Evolutionary conservation across 2,797 vertebrate genomes (phyloP), one percentile per base, ranked within the genome.

Genomic region (Champsocephalus esox): DNA sequence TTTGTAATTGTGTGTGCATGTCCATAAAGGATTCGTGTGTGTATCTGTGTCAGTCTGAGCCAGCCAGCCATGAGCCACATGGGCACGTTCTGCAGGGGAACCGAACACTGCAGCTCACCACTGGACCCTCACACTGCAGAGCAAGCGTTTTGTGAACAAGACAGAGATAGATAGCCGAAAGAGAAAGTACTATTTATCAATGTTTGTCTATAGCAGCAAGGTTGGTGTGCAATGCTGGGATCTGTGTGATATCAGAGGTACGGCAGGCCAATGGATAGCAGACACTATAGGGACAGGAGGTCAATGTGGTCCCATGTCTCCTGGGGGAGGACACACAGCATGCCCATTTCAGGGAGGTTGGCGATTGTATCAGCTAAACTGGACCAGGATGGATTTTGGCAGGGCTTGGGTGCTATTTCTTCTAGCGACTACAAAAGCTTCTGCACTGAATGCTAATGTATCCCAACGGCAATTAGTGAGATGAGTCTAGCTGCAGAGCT

Each of bases 41-140:
- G 71, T 87, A 95, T 93, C 85, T 94, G 93, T 93, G 94, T 95
- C 94, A 94, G 82, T 84, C 84, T 67, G 41, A 77, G 89, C 82
- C 57, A 76, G 68, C 71, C 80, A 77, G 75, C 75, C 73, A 56
- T 84, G 79, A 90, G 82, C 87, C 89, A 89, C 84, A 51, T 62
- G 88, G 76, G 68, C 89, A 85, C 79, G 78, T 80, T 91, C 84
- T 85, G 89, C 81, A 82, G 80, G 66, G 70, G 77, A 87, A 67
- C 74, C 70, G 51, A 87, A 84, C 62, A 63, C 79, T 83, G 84
- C 83, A 81, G 83, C 80, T 82, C 81, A 70, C 72, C 73, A 79
- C 79, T 21, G n/a, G 61, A 64, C 71, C 72, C 77, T 62, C 70
- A 79, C 78, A 51, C 77, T 82, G 85, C 79, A 72, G 66, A 72